Evolutionary conservation across 2,888 invertebrate genomes (phyloP).

Genomic region (Drosophila pseudotakahashii): DNA sequence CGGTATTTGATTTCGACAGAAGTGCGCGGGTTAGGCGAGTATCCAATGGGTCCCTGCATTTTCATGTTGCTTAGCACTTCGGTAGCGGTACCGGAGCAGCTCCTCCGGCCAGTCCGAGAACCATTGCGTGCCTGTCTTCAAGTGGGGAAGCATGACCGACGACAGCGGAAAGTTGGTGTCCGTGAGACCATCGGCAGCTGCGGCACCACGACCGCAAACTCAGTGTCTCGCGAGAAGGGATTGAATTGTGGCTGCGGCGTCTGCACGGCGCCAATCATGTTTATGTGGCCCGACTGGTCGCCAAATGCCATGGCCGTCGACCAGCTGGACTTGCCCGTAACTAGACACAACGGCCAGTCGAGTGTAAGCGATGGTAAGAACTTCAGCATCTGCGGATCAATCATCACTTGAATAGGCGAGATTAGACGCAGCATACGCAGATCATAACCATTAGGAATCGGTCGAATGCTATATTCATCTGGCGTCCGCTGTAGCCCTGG

Average conservation of each 20-base stretch:
- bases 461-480: slow-evolving; percentile 91
- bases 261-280: slow-evolving; percentile 91
- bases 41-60: slow-evolving; percentile 98
- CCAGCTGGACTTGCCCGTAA: slow-evolving; percentile 93
- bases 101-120: slow-evolving; percentile 93
- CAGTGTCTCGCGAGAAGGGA: slow-evolving; percentile 92
- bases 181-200: slow-evolving; percentile 89
- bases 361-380: slow-evolving; percentile 95
- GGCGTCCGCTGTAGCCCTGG: slow-evolving; percentile 94
- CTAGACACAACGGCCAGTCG: slow-evolving; percentile 94
- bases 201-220: slow-evolving; percentile 93
- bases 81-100: slow-evolving; percentile 86
- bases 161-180: slow-evolving; percentile 92
- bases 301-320: slow-evolving; percentile 95
- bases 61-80: slow-evolving; percentile 95
- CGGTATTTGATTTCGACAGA: slow-evolving; percentile 83
- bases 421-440: slow-evolving; percentile 91
- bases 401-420: slow-evolving; percentile 90
- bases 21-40: slow-evolving; percentile 95
- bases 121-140: slow-evolving; percentile 86
- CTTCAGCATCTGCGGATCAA: slow-evolving; percentile 93
- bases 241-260: slow-evolving; percentile 91
- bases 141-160: slow-evolving; percentile 91
- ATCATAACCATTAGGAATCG: slow-evolving; percentile 96
- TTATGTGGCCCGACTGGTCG: slow-evolving; percentile 93